Evolutionary conservation across 2,888 invertebrate species (phyloP).

Genomic region (Mayetiola destructor): DNA sequence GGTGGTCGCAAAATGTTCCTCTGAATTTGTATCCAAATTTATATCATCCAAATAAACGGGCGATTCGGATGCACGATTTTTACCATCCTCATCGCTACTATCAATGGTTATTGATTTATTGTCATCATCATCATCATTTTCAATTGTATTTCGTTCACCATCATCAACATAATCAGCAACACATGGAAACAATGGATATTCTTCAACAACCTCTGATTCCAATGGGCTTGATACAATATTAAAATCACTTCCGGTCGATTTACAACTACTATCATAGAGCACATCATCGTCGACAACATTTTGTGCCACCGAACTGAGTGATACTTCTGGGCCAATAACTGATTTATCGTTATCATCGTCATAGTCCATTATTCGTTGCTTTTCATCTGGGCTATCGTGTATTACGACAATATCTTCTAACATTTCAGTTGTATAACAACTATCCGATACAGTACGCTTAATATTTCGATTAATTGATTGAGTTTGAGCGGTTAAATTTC

Average conservation of each 20-base stretch:
- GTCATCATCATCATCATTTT: slow-evolving; percentile 10
- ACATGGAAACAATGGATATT: slow-evolving; percentile 48
- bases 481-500: slow-evolving; percentile 14
- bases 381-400: slow-evolving; percentile 34
- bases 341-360: slow-evolving; percentile 44
- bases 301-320: slow-evolving; percentile 42
- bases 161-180: slow-evolving; percentile 43
- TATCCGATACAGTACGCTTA: slow-evolving; percentile 3
- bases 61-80: not conserved
- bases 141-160: slow-evolving; percentile 33
- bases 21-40: slow-evolving; percentile 31
- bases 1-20: slow-evolving; percentile 32
- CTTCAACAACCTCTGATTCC: slow-evolving; percentile 42
- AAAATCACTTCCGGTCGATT: slow-evolving; percentile 39
- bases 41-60: slow-evolving; percentile 39
- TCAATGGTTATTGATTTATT: slow-evolving; percentile 13
- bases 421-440: not conserved
- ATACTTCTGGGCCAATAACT: slow-evolving; percentile 43
- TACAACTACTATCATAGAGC: slow-evolving; percentile 35
- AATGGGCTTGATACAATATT: slow-evolving; percentile 45
- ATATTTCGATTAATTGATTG: slow-evolving; percentile 2
- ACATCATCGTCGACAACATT: slow-evolving; percentile 42
- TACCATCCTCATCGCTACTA: slow-evolving; percentile 17
- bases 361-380: slow-evolving; percentile 41
- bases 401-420: slow-evolving; percentile 24